Evolutionary conservation across 2,797 vertebrate genomes (phyloP).

Genomic region (Aldrovandia affinis): DNA sequence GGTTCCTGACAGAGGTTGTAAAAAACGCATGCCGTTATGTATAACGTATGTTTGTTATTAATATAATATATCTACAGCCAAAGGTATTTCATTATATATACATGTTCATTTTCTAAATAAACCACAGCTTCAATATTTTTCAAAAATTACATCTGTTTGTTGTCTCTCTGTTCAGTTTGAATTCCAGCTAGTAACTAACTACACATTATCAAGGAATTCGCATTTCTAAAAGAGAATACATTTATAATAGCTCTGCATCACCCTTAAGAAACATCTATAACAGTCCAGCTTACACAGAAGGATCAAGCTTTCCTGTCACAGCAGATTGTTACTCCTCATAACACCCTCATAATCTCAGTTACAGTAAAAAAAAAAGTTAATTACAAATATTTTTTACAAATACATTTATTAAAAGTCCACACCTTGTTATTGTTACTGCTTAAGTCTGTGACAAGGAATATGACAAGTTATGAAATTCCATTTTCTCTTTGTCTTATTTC

Average conservation of each 20-base stretch:
- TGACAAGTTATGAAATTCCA: background rate
- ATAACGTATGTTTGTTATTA: background rate
- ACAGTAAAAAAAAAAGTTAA: background rate
- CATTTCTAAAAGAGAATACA: conserved; percentile 10
- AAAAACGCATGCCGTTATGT: too few relatives aligned
- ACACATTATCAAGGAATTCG: background rate
- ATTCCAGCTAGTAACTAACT: background rate
- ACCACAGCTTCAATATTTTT: background rate
- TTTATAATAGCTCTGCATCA: background rate
- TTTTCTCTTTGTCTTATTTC: background rate
- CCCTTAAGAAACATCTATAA: background rate
- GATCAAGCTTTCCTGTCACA: background rate
- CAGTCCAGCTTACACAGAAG: background rate
- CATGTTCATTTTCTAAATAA: conserved; percentile 15
- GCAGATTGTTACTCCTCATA: background rate
- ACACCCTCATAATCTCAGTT: background rate
- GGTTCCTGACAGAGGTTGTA: too few relatives aligned
- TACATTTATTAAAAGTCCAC: background rate
- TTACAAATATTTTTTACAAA: background rate
- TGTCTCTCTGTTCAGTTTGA: background rate
- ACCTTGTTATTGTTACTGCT: background rate
- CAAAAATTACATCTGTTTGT: background rate
- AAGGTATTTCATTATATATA: background rate
- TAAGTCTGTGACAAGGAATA: background rate
- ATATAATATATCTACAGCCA: background rate